A percentile compares a stretch with the other conserved stretches of the same genome.
phyloP scores from a whole-genome alignment of 2,888 invertebrate species.

The Ethmia dodecea region DNA sequence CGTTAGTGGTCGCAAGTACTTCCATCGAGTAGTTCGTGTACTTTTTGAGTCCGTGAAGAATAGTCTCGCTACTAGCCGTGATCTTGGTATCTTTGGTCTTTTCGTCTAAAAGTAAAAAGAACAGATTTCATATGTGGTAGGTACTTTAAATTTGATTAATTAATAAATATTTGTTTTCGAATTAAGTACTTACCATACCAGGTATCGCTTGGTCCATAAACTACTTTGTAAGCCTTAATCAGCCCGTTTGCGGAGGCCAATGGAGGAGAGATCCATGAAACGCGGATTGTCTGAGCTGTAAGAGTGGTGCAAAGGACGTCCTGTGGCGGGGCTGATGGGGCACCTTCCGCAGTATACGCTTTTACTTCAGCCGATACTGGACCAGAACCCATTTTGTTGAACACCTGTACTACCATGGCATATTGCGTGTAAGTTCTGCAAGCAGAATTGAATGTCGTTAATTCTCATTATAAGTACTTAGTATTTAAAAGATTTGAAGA shows the following conservation, averaged over 20 bases:
- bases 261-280: slow-evolving; percentile 96
- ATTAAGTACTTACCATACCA: slow-evolving; percentile 89
- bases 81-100: slow-evolving; percentile 94
- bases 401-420: slow-evolving; percentile 96
- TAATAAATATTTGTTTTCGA: neutral
- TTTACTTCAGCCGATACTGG: slow-evolving; percentile 93
- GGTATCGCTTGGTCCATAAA: slow-evolving; percentile 92
- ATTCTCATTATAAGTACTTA: neutral
- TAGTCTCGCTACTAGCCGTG: slow-evolving; percentile 94
- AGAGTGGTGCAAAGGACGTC: slow-evolving; percentile 95
- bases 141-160: neutral
- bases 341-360: slow-evolving; percentile 96
- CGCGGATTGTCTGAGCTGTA: slow-evolving; percentile 95
- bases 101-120: slow-evolving; percentile 79
- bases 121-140: neutral
- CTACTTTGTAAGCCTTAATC: slow-evolving; percentile 96
- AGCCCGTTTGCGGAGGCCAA: slow-evolving; percentile 94
- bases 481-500: neutral
- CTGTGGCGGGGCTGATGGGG: slow-evolving; percentile 93
- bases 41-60: slow-evolving; percentile 94
- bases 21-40: slow-evolving; percentile 98
- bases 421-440: slow-evolving; percentile 94
- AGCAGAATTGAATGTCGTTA: slow-evolving; percentile 1
- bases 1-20: slow-evolving; percentile 95
- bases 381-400: slow-evolving; percentile 95